Evolutionary conservation across 2,797 vertebrate genomes (phyloP).

Genomic region (Liparis tanakae): DNA sequence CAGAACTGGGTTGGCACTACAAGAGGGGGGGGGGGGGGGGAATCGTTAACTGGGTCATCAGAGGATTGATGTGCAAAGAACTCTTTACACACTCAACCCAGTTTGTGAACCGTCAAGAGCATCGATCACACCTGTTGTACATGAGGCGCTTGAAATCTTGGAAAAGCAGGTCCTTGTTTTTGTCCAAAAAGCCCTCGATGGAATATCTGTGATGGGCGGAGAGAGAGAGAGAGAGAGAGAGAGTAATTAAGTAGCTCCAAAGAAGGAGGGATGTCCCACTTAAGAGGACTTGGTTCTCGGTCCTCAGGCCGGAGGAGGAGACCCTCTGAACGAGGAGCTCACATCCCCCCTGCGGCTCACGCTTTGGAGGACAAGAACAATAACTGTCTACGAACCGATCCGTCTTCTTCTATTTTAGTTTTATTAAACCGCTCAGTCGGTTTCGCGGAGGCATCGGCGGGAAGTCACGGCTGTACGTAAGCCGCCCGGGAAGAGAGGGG

Average conservation of each 20-base stretch:
- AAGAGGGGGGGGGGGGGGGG: not conserved
- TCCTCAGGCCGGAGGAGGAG: constrained; percentile 46
- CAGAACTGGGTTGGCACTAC: constrained; percentile 85
- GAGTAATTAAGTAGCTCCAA: constrained; percentile 28
- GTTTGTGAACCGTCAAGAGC: constrained; percentile 35
- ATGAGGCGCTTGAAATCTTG: constrained; percentile 95
- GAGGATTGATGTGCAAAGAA: constrained; percentile 18
- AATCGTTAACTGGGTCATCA: constrained; percentile 17
- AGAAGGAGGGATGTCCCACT: not conserved
- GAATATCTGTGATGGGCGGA: constrained; percentile 85
- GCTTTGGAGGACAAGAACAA: constrained; percentile 6
- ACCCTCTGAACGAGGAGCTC: constrained; percentile 49
- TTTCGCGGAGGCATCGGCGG: constrained; percentile 30
- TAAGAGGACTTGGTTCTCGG: constrained; percentile 29
- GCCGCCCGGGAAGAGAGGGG: too few relatives aligned
- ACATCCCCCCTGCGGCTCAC: constrained; percentile 13
- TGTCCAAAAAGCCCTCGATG: constrained; percentile 92
- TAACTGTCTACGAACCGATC: constrained; percentile 37
- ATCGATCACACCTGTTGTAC: constrained; percentile 87
- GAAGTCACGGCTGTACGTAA: too few relatives aligned
- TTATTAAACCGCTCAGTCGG: constrained; percentile 22
- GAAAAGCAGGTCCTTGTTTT: constrained; percentile 94
- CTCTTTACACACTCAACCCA: constrained; percentile 38
- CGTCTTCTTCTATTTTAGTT: not conserved
- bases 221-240: constrained; percentile 5